Evolutionary conservation across 2,888 invertebrate species (phyloP).

Genomic region (Nomada hirtipes): DNA sequence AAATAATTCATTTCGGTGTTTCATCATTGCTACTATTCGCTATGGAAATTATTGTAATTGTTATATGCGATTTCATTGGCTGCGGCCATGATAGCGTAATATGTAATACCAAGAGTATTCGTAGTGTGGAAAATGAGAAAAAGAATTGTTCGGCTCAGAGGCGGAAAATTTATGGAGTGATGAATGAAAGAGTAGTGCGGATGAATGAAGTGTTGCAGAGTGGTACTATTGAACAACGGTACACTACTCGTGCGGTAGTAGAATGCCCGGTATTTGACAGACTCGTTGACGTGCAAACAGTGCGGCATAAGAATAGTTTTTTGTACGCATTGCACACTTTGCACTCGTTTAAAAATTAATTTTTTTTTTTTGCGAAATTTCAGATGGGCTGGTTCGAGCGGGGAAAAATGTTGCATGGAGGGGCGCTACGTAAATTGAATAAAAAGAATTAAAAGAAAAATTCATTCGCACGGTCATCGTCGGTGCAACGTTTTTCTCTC

Average conservation of each 20-base stretch:
- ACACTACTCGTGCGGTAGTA: constrained; percentile 30
- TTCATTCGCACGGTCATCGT: too few species aligned
- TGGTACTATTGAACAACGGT: constrained; percentile 46
- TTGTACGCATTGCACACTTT: constrained; percentile 69
- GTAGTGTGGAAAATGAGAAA: too few species aligned
- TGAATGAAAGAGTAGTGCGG: constrained; percentile 11
- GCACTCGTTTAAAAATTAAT: constrained; percentile 27
- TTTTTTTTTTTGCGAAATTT: background rate
- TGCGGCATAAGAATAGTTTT: constrained; percentile 70
- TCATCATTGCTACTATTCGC: too few species aligned
- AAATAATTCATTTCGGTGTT: too few species aligned
- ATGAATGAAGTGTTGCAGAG: constrained; percentile 26
- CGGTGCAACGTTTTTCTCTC: constrained; percentile 7
- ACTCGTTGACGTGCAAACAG: constrained; percentile 53
- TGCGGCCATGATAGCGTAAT: background rate
- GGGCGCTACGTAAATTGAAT: background rate
- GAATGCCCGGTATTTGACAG: background rate
- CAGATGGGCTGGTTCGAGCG: background rate
- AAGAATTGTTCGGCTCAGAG: background rate
- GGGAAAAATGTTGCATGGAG: background rate
- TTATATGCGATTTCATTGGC: background rate
- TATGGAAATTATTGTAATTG: background rate
- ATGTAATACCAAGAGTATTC: background rate
- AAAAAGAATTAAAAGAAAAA: background rate
- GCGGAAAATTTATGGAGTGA: background rate